These are phyloP conservation scores for Sinocyclocheilus grahami DNA, from an alignment of 2,113 vertebrate genomes.

Conservation along the genomic window DNA sequence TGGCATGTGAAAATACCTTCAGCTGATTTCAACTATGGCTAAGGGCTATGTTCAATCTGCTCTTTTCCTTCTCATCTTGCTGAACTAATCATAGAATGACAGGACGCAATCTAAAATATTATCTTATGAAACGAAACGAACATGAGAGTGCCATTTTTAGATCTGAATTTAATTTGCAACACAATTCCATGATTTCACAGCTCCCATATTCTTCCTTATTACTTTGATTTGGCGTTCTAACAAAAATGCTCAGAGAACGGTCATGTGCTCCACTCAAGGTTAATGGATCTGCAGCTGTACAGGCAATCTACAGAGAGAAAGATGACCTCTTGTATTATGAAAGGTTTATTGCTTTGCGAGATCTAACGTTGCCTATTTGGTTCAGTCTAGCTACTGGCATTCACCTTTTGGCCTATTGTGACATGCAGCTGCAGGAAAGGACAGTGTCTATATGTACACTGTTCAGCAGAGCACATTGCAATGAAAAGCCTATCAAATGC, in stretches of 20 bases:
- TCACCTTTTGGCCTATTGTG: constrained; percentile 47
- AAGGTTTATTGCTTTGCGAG: constrained; percentile 39
- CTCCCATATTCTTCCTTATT: constrained; percentile 27
- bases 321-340: constrained; percentile 43
- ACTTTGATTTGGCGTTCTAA: constrained; percentile 29
- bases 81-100: not conserved
- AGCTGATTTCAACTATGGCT: no score
- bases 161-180: not conserved
- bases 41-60: no score
- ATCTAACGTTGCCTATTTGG: constrained; percentile 40
- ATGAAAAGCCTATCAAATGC: constrained; percentile 45
- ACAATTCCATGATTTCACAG: not conserved
- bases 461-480: not conserved
- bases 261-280: constrained; percentile 26
- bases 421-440: constrained; percentile 43
- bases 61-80: not conserved
- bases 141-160: not conserved
- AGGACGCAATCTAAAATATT: not conserved
- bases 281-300: constrained; percentile 48
- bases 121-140: not conserved
- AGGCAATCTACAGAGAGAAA: constrained; percentile 33
- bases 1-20: not conserved
- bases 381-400: constrained; percentile 28
- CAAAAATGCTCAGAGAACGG: constrained; percentile 20
- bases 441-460: constrained; percentile 38